Conservation (phyloP, 2,888 invertebrate species). For the Plebejus anna region DNA sequence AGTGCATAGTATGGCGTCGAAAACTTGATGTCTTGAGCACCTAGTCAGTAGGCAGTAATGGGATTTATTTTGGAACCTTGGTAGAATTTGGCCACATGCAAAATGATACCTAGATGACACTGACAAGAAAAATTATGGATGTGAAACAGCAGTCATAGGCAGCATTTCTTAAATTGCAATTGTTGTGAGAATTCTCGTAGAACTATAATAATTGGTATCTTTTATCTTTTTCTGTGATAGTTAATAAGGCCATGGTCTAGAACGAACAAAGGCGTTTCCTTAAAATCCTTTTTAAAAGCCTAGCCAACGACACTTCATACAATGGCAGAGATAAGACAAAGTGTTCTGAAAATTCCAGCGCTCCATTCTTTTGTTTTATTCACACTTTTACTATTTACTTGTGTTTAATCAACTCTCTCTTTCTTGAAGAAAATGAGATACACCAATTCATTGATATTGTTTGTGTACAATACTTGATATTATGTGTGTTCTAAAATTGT, state of each 20-base stretch:
- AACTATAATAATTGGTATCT: neutral
- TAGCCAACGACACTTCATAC: slow-evolving; percentile 12
- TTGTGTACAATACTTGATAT: neutral
- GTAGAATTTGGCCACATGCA: neutral
- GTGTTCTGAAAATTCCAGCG: slow-evolving; percentile 11
- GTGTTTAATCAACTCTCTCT: slow-evolving; percentile 7
- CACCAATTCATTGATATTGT: neutral
- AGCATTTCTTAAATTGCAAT: neutral
- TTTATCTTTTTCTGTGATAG: slow-evolving; percentile 5
- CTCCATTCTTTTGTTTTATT: neutral
- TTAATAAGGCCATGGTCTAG: slow-evolving; percentile 19
- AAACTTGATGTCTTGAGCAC: neutral
- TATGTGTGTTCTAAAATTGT: too few species aligned
- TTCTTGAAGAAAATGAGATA: neutral
- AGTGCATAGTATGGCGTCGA: neutral
- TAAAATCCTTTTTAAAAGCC: slow-evolving; percentile 15
- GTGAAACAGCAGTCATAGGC: too few species aligned
- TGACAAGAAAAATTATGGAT: too few species aligned
- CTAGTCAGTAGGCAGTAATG: neutral
- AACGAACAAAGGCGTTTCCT: slow-evolving; percentile 13
- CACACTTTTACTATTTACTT: slow-evolving; percentile 9
- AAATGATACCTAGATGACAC: neutral
- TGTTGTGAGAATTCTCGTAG: neutral
- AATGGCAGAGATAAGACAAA: slow-evolving; percentile 14
- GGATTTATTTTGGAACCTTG: neutral